Conservation (phyloP, 2,888 invertebrate species). For the Phanerotoma sp. region DNA sequence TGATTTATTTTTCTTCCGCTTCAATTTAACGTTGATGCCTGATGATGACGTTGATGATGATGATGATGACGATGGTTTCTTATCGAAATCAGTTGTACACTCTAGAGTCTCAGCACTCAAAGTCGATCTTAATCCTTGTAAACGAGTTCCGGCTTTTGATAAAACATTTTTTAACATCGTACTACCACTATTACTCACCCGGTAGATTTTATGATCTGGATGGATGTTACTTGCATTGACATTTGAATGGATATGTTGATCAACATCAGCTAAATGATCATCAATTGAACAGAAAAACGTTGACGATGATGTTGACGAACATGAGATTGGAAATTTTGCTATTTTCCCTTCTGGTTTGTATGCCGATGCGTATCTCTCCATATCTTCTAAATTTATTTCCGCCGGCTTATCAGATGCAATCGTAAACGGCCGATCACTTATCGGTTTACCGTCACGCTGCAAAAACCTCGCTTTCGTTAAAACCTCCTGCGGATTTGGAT, state of each 20-base stretch:
- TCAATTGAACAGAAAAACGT: conserved; percentile 63
- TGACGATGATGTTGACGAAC: conserved; percentile 60
- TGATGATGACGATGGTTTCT: conserved; percentile 19
- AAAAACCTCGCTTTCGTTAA: conserved; percentile 58
- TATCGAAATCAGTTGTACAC: conserved; percentile 46
- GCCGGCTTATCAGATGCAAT: conserved; percentile 71
- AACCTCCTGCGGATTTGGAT: conserved; percentile 61
- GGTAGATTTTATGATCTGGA: conserved; percentile 80
- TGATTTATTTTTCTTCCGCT: conserved; percentile 45
- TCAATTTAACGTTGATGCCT: conserved; percentile 39
- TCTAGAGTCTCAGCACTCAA: conserved; percentile 56
- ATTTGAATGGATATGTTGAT: too few relatives aligned
- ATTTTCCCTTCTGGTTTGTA: conserved; percentile 51
- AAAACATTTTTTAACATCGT: conserved; percentile 54
- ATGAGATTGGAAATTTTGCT: conserved; percentile 50
- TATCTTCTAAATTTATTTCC: conserved; percentile 69
- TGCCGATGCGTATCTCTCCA: conserved; percentile 61
- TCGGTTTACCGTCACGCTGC: conserved; percentile 65
- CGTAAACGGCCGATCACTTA: conserved; percentile 69
- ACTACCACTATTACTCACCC: conserved; percentile 56
- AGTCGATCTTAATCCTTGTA: conserved; percentile 51
- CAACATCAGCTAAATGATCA: conserved; percentile 56
- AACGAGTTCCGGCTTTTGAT: conserved; percentile 52
- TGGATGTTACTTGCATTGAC: conserved; percentile 62
- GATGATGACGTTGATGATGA: conserved; percentile 42